Evolutionary conservation across 2,113 vertebrate species (phyloP).

Genomic region (Pungitius pungitius): DNA sequence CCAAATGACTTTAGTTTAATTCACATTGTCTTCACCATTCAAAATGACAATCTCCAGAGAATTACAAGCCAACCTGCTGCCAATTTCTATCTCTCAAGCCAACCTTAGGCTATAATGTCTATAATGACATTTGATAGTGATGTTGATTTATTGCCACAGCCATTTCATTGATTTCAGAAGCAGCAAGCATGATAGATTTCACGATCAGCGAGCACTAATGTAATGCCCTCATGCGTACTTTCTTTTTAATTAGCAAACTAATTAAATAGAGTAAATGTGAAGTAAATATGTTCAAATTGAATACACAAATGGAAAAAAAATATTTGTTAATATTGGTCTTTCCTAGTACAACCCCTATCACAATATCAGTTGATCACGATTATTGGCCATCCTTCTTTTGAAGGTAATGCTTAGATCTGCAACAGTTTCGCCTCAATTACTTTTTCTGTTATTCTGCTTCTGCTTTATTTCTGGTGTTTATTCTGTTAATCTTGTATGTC

Average conservation of each 20-base stretch:
- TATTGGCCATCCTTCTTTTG: slow-evolving; percentile 3
- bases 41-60: slow-evolving; percentile 50
- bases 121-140: slow-evolving; percentile 47
- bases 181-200: slow-evolving; percentile 29
- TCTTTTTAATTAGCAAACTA: slow-evolving; percentile 3
- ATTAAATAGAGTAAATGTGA: slow-evolving; percentile 14
- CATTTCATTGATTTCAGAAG: slow-evolving; percentile 51
- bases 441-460: background rate
- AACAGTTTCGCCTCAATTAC: slow-evolving; percentile 3
- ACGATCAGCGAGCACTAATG: slow-evolving; percentile 10
- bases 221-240: slow-evolving; percentile 11
- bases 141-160: slow-evolving; percentile 47
- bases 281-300: slow-evolving; percentile 1
- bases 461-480: background rate
- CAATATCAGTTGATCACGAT: background rate
- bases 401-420: background rate
- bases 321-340: background rate
- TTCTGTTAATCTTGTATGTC: slow-evolving; percentile 3
- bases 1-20: slow-evolving; percentile 59
- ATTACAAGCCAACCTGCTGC: slow-evolving; percentile 38
- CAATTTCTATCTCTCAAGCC: slow-evolving; percentile 54
- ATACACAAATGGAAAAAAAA: background rate
- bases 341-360: background rate
- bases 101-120: slow-evolving; percentile 42
- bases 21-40: slow-evolving; percentile 58